These are phyloP conservation scores for Taxidea taxus DNA, from an alignment of 2,113 vertebrate genomes.

Conservation along the genomic window DNA sequence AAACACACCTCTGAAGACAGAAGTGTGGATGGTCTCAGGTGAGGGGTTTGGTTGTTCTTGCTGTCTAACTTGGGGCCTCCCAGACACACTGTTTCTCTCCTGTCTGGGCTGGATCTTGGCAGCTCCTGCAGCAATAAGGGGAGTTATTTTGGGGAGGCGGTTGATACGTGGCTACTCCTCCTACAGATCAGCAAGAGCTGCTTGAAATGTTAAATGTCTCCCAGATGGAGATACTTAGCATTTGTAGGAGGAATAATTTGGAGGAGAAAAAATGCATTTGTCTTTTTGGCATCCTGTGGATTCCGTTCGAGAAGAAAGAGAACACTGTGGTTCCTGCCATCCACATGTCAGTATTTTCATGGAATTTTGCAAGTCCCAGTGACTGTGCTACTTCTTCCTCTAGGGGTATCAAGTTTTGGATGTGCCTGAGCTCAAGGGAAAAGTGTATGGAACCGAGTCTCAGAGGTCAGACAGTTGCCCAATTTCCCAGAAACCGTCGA, in stretches of 20 bases:
- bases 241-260: conserved; percentile 78
- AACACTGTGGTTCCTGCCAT: conserved; percentile 37
- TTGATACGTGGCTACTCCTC: conserved; percentile 69
- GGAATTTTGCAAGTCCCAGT: not conserved
- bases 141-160: conserved; percentile 67
- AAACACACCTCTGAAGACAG: not conserved
- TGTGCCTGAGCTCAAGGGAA: not conserved
- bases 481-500: not conserved
- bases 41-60: not conserved
- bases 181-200: conserved; percentile 66
- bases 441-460: not conserved
- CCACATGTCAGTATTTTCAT: conserved; percentile 66
- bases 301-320: conserved; percentile 56
- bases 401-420: not conserved
- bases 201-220: conserved; percentile 77
- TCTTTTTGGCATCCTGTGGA: conserved; percentile 73
- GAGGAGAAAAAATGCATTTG: conserved; percentile 66
- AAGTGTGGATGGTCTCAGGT: not conserved
- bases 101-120: conserved; percentile 20
- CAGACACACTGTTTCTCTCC: not conserved
- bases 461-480: not conserved
- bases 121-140: not conserved
- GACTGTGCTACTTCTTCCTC: not conserved
- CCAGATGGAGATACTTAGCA: conserved; percentile 78
- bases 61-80: not conserved